Base-by-base conservation (phyloP, 2,113 vertebrate species). In the Pedetes capensis region DNA sequence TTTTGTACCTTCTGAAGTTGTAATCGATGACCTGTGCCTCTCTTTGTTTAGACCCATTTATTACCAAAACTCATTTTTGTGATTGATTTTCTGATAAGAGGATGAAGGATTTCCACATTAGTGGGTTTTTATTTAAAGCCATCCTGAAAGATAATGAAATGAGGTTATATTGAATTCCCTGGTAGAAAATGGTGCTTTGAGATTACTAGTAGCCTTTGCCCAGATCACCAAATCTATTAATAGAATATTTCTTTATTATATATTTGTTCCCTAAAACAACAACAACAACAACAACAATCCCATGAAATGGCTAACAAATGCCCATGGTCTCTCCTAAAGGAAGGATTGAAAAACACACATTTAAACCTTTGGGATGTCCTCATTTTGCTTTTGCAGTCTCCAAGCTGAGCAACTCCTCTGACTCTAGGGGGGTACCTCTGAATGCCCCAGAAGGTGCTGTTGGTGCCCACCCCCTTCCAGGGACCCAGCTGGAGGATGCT, bases 41-140 rank as follows among this genome's bases (percentile, higher is more conserved):
- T 68, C 0, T 81, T 81, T 94, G 5, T 94, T 91, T 75, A 87
- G 57, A 90, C 64, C 23, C 59, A 85, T 74, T 92, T 96, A 84
- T 91, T 85, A 89, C 11, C 42, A n/a, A 87, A 71, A 93, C 27
- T 82, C 64, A 80, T 80, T 96, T 95, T 78, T 57, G 44, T 44
- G 91, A 97, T 75, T 89, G 66, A 78, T 91, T 95, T 95, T 82
- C 91, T 94, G 59, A 69, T 91, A 84, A 86, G 53, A 93, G 34
- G 69, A 91, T 89, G 27, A 94, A 61, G 64, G 44, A 6, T 71
- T 82, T 96, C 94, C 64, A 89, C 4, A 57, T 85, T 83, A 76
- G 47, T 89, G n/a, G 34, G 14, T n/a, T 89, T 96, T 94, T 85
- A 89, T 37, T 76, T 74, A 91, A 82, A 92, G 27, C 13, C 17